phyloP scores from a whole-genome alignment of 1,140 invertebrate species.

The Caenorhabditis inopinata region DNA sequence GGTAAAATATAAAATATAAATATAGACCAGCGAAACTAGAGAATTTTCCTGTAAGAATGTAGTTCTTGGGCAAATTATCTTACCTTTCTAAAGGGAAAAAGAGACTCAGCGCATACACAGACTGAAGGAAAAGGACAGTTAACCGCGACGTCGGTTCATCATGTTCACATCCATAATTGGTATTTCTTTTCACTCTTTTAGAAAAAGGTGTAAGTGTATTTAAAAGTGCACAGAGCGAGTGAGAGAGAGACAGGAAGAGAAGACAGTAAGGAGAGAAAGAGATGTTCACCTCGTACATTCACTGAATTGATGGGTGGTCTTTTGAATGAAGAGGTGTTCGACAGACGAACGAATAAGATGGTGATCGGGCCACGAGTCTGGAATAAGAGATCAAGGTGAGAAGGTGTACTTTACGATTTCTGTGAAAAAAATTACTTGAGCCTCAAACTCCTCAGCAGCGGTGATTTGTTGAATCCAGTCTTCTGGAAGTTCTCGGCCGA shows the following conservation, averaged over 20 bases:
- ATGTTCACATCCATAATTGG: no score
- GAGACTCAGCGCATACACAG: no score
- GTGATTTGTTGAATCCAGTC: conserved; percentile 46
- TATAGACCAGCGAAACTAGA: no score
- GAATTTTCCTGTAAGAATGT: no score
- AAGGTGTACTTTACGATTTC: no score
- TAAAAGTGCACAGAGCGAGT: neutral
- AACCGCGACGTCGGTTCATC: no score
- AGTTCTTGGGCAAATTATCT: no score
- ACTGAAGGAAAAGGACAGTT: no score
- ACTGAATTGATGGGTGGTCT: conserved; percentile 19
- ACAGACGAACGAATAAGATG: conserved; percentile 45
- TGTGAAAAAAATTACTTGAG: neutral
- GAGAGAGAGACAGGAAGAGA: neutral
- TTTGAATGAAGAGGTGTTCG: conserved; percentile 36
- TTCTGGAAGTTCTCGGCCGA: conserved; percentile 40
- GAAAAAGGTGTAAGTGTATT: neutral
- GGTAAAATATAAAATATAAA: no score
- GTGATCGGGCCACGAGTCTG: conserved; percentile 42
- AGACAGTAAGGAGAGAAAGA: neutral
- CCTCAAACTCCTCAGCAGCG: conserved; percentile 47
- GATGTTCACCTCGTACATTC: conserved; percentile 30
- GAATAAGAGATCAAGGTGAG: no score
- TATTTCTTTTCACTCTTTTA: no score
- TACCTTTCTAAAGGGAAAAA: no score